Percentiles rank a stretch among this genome's conserved stretches.
These are phyloP conservation scores for Muraenolepis orangiensis DNA, from an alignment of 2,797 vertebrate species.

Conservation along the genomic window DNA sequence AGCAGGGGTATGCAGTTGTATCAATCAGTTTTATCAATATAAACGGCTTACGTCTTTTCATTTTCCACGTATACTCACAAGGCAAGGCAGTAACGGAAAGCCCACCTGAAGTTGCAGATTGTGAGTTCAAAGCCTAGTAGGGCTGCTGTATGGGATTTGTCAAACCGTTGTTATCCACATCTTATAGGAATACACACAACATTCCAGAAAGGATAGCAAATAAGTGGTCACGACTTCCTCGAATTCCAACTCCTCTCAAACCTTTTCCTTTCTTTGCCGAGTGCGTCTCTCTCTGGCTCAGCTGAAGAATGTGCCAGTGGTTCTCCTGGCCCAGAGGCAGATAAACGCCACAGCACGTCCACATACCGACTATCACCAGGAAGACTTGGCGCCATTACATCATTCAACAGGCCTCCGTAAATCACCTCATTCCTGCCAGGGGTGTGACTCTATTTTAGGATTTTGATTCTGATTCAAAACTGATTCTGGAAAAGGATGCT, in stretches of 20 bases:
- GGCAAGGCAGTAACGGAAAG: not conserved
- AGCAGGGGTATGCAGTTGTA: too few relatives aligned
- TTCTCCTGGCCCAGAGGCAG: slow-evolving; percentile 35
- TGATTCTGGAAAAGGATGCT: too few relatives aligned
- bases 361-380: slow-evolving; percentile 43
- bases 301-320: slow-evolving; percentile 26
- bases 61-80: not conserved
- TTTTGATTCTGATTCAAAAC: too few relatives aligned
- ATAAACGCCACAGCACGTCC: slow-evolving; percentile 34
- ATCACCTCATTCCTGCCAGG: slow-evolving; percentile 39
- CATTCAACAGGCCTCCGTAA: slow-evolving; percentile 45
- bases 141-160: not conserved
- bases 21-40: too few relatives aligned
- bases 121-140: not conserved
- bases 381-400: slow-evolving; percentile 41
- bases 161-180: not conserved
- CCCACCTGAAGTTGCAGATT: not conserved
- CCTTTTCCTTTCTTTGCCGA: not conserved
- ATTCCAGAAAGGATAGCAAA: not conserved
- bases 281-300: slow-evolving; percentile 14
- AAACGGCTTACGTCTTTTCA: too few relatives aligned
- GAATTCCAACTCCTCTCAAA: not conserved
- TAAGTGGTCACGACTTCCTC: not conserved
- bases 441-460: too few relatives aligned
- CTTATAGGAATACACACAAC: not conserved